phyloP scores from a whole-genome alignment of 2,888 invertebrate species.

The Lamellibrachia satsuma region DNA sequence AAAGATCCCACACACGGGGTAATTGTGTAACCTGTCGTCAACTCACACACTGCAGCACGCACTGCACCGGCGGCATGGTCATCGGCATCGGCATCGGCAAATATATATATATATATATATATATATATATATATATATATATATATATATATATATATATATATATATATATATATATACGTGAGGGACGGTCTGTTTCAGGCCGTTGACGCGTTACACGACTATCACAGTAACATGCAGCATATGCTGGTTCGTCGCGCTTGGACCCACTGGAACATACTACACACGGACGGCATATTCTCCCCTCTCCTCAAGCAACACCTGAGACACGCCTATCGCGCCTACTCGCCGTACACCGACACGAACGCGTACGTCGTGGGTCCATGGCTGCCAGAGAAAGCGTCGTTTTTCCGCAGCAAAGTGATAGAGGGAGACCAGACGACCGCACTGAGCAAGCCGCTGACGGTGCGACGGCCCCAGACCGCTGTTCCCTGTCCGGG shows the following conservation, averaged over 20 bases:
- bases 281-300: not conserved
- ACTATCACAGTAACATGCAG: not conserved
- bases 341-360: not conserved
- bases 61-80: no score
- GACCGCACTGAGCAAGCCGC: not conserved
- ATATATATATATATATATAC: not conserved
- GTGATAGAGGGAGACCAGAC: not conserved
- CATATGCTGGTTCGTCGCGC: not conserved
- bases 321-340: not conserved
- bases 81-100: no score
- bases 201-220: not conserved
- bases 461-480: not conserved
- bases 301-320: not conserved
- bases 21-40: no score
- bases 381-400: not conserved
- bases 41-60: no score
- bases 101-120: no score
- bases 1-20: no score
- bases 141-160: not conserved
- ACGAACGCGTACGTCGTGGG: not conserved
- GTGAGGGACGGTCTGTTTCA: not conserved
- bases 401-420: not conserved
- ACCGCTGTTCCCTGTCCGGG: not conserved
- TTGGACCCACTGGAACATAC: not conserved
- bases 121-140: no score